Evolutionary conservation across 2,113 vertebrate genomes (phyloP).

Genomic region (Polypterus bichir): DNA sequence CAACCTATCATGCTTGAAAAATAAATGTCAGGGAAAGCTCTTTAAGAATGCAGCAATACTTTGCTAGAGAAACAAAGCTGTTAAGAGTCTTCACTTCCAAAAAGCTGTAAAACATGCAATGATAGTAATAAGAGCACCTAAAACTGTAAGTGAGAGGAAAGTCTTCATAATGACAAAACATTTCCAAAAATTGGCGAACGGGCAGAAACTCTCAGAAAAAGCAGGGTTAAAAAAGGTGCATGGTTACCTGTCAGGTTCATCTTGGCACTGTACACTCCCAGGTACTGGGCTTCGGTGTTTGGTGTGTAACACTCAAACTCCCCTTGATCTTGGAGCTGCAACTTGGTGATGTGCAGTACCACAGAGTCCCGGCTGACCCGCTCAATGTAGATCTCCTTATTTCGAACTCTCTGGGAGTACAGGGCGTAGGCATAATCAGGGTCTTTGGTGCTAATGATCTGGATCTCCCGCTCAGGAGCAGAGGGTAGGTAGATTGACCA

Average conservation of each 20-base stretch:
- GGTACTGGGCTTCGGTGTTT: conserved; percentile 56
- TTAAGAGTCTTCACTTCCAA: too few species aligned
- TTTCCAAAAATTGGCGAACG: too few species aligned
- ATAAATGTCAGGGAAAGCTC: too few species aligned
- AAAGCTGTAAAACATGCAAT: too few species aligned
- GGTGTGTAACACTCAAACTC: conserved; percentile 64
- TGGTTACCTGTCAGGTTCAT: conserved; percentile 77
- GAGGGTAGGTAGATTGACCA: conserved; percentile 84
- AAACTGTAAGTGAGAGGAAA: too few species aligned
- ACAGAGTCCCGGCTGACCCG: conserved; percentile 57
- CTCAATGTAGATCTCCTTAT: conserved; percentile 76
- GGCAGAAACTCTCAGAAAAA: too few species aligned
- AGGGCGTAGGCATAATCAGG: conserved; percentile 75
- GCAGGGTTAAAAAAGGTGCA: neutral
- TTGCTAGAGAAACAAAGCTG: conserved; percentile 11
- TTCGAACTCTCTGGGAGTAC: conserved; percentile 65
- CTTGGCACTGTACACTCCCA: conserved; percentile 62
- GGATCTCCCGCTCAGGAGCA: conserved; percentile 67
- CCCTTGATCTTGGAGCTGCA: conserved; percentile 67
- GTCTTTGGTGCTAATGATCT: conserved; percentile 81
- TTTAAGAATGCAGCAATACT: neutral
- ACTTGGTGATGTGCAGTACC: conserved; percentile 72
- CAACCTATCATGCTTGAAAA: too few species aligned
- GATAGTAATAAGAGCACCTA: too few species aligned
- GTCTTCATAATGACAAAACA: too few species aligned